Conservation (phyloP, 1,140 invertebrate species). For the Listronotus oregonensis region DNA sequence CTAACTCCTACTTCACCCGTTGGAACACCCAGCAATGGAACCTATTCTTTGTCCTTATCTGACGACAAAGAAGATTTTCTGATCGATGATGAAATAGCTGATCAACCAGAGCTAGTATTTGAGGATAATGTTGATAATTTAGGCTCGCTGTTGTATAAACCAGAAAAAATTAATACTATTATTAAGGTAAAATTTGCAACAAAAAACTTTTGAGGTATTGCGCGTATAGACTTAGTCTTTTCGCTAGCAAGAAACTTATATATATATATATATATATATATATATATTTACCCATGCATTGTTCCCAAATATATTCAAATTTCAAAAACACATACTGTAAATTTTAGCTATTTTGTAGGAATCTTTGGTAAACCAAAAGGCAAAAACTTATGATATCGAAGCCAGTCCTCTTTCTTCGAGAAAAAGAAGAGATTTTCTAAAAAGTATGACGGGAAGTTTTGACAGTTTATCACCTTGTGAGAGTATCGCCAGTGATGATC, state of each 20-base stretch:
- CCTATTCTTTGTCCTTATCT: constrained; percentile 74
- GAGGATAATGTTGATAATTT: constrained; percentile 57
- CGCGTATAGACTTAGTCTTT: too few relatives aligned
- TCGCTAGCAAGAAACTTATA: too few relatives aligned
- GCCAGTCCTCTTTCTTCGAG: constrained; percentile 51
- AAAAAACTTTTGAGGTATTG: too few relatives aligned
- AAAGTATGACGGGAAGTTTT: constrained; percentile 52
- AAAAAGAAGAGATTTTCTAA: constrained; percentile 40
- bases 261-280: too few relatives aligned
- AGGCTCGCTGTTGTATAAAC: not conserved
- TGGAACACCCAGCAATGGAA: constrained; percentile 76
- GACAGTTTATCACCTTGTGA: constrained; percentile 79
- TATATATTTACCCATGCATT: too few relatives aligned
- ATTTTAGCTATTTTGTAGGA: too few relatives aligned
- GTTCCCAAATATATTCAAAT: too few relatives aligned
- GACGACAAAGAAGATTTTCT: constrained; percentile 73
- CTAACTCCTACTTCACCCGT: constrained; percentile 60
- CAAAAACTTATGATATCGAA: constrained; percentile 36
- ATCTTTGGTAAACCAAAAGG: not conserved
- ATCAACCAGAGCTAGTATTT: constrained; percentile 84
- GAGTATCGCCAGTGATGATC: constrained; percentile 79
- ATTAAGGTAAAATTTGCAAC: too few relatives aligned
- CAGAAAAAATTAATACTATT: not conserved
- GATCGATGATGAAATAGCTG: constrained; percentile 88
- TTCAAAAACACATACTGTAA: too few relatives aligned